Evolutionary conservation across 2,888 invertebrate species (phyloP), one percentile per base, ranked within the genome.

Genomic region (Dinocampus coccinellae): DNA sequence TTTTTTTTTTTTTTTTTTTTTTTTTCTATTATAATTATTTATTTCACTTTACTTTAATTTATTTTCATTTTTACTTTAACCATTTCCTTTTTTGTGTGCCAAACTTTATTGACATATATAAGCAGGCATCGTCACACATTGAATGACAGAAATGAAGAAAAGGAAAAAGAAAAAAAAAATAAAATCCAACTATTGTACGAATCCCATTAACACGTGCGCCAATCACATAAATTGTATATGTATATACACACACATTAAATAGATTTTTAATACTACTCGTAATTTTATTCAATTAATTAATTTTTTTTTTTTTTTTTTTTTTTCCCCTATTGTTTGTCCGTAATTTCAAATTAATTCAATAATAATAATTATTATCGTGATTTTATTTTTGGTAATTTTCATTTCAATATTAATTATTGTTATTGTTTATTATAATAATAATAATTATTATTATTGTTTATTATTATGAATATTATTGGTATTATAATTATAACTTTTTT

Each of bases 161-260:
- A 67, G 20, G 33, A 39, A 39, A n/a, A n/a, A n/a, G n/a, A n/a
- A n/a, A n/a, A n/a, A n/a, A n/a, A n/a, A n/a, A n/a, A n/a, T n/a
- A n/a, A n/a, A n/a, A n/a, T n/a, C n/a, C n/a, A n/a, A 62, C 10
- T 47, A 39, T 57, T 24, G 58, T 36, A 67, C 24, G 26, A 36
- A 20, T 26, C 67, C 42, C 67, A 34, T 42, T 11, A 57, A 34
- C 71, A 74, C 75, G 75, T 72, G 74, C 70, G 60, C 73, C 69
- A 72, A 74, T 72, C 72, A 62, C 72, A 62, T 70, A 68, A 58
- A 53, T 70, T 73, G 62, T 55, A 70, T 62, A 26, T 61, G 52
- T 61, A 26, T 33, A 64, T 60, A 55, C 67, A 36, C 52, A 62
- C 52, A 69, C 61, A 57, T 67, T 69, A 63, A 42, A 57, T 55